Evolutionary conservation across 1,140 invertebrate species (phyloP).

Genomic region (Drosophila funebris): DNA sequence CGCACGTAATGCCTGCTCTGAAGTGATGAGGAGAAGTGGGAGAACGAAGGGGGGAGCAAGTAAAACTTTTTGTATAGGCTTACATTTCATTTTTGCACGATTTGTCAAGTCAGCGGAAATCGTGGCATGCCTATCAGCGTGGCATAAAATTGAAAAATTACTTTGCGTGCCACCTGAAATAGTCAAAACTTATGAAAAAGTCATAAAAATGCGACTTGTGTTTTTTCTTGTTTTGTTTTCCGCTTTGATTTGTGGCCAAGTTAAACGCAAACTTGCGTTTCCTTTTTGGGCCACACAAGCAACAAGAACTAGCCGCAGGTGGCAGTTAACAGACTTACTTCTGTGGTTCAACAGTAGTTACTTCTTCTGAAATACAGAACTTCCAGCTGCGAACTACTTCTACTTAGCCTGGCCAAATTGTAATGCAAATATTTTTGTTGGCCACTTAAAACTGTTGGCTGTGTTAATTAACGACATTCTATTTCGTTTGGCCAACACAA

Average conservation of each 20-base stretch:
- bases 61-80: conserved; percentile 62
- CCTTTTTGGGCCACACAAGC: conserved; percentile 35
- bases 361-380: background rate
- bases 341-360: background rate
- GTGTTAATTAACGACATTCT: conserved; percentile 54
- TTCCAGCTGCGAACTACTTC: background rate
- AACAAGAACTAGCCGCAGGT: conserved; percentile 38
- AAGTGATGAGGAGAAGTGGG: conserved; percentile 1
- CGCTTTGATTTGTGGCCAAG: conserved; percentile 66
- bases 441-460: conserved; percentile 44
- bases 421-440: conserved; percentile 53
- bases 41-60: background rate
- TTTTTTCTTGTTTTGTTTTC: conserved; percentile 2
- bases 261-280: conserved; percentile 68
- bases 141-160: conserved; percentile 79
- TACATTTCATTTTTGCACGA: conserved; percentile 80
- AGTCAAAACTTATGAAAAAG: conserved; percentile 68
- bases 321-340: conserved; percentile 25
- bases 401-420: conserved; percentile 35
- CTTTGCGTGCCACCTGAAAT: conserved; percentile 62
- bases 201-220: conserved; percentile 61
- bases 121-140: conserved; percentile 78
- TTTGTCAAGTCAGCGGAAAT: conserved; percentile 83
- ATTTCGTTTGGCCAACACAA: conserved; percentile 42
- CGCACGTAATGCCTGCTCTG: conserved; percentile 57